Evolutionary conservation across 2,888 invertebrate genomes (phyloP), one percentile per base, ranked within the genome.

Genomic region (Eupithecia exiguata): DNA sequence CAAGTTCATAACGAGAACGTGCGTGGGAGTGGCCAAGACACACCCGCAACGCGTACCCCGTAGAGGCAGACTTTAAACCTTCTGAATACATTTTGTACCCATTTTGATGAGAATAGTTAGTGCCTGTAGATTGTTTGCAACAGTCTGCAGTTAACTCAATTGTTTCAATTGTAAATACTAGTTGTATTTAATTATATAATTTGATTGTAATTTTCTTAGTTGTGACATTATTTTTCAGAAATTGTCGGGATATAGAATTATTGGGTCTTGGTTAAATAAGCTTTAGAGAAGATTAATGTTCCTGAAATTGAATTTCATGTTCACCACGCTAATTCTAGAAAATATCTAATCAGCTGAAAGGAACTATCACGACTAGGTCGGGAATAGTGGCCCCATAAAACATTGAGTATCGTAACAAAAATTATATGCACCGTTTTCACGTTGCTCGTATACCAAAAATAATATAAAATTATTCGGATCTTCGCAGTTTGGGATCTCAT

Each of bases 1-100:
- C 92, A 92, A 93, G 92, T 92, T 91, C 92, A 93, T 90, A 91
- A 92, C 88, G 86, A 88, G 84, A 86, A 84, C 85, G 87, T 83
- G 88, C 89, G 91, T 91, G 89, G 91, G 91, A 88, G 88, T 85
- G 83, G 85, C 86, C 83, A 68, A 82, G 77, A 85, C 90, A 88
- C 88, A 86, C 88, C 84, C 83, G 82, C 86, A 36, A 38, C 38
- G 82, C 77, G 74, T 71, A 67, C 66, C 68, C 43, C 58, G 70
- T n/a, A 69, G 16, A 38, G 35, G 21, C 36, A 61, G 14, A 30
- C 40, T 38, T 53, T 43, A 40, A 69, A n/a, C 40, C 16, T 69
- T 40, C 25, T 21, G 21, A 53, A 10, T 53, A 53, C 49, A 21
- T n/a, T 21, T 63, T 30, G 14, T 30, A 62, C 61, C 62, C 7